phyloP scores from a whole-genome alignment of 1,140 invertebrate species.

The Nasonia longicornis region DNA sequence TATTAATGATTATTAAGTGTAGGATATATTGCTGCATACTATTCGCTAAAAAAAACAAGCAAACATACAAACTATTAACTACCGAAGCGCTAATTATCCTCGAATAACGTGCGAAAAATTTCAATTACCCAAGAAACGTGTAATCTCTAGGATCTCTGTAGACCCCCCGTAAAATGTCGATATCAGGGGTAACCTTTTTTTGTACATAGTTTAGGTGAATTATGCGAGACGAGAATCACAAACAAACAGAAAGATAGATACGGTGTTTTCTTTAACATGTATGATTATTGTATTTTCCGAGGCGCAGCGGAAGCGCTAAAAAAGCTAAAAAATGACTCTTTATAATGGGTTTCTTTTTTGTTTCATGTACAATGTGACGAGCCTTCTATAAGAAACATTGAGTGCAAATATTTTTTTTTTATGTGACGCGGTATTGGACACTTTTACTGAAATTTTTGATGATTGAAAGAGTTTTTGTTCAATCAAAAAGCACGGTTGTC shows the following conservation, averaged over 20 bases:
- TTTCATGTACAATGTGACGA: conserved; percentile 17
- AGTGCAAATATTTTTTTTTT: conserved; percentile 5
- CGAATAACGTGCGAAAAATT: conserved; percentile 34
- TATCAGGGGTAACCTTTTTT: conserved; percentile 21
- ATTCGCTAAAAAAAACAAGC: conserved; percentile 26
- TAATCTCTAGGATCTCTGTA: conserved; percentile 45
- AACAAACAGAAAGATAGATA: conserved; percentile 5
- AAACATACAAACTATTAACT: conserved; percentile 38
- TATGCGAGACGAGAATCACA: conserved; percentile 40
- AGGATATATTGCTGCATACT: conserved; percentile 41
- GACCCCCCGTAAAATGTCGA: conserved; percentile 24
- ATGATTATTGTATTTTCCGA: not conserved
- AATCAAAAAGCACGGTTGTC: not conserved
- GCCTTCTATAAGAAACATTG: conserved; percentile 9
- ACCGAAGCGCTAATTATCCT: conserved; percentile 37
- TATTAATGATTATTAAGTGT: conserved; percentile 52
- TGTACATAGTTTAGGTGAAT: conserved; percentile 46
- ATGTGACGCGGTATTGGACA: conserved; percentile 21
- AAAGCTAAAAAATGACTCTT: conserved; percentile 23
- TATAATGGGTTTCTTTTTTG: conserved; percentile 28
- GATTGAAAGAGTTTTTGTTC: conserved; percentile 4
- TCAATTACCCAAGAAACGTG: conserved; percentile 40
- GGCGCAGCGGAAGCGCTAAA: conserved; percentile 5
- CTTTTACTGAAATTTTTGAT: not conserved
- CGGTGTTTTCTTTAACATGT: conserved; percentile 17